Conservation (phyloP, 35 echinoderm and acorn worm genomes). For the Stichopus chloronotus region DNA sequence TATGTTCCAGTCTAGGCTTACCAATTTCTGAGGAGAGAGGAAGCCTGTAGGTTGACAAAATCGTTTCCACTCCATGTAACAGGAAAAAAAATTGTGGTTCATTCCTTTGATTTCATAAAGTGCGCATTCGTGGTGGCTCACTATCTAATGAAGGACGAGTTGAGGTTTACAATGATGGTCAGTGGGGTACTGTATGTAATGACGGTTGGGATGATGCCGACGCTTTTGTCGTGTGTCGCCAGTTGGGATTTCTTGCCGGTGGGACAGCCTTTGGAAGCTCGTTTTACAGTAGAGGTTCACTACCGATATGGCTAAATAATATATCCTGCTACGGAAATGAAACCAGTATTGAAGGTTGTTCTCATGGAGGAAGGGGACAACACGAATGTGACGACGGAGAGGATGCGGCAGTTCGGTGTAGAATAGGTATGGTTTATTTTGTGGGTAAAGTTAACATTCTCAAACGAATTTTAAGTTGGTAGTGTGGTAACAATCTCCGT, state of each 20-base stretch:
- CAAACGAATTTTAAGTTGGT: too few species aligned
- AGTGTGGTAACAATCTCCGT: too few species aligned
- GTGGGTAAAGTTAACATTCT: too few species aligned
- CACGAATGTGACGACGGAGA: background rate
- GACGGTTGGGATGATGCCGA: background rate
- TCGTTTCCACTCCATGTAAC: too few species aligned
- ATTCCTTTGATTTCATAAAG: too few species aligned
- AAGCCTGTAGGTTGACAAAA: too few species aligned
- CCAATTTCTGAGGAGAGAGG: too few species aligned
- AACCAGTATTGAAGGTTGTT: background rate
- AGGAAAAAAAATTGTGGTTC: too few species aligned
- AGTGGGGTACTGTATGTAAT: background rate
- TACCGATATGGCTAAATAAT: background rate
- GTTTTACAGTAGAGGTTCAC: background rate
- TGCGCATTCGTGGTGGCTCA: too few species aligned
- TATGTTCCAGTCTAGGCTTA: too few species aligned
- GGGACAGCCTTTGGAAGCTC: background rate
- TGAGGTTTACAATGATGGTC: background rate
- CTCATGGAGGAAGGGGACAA: background rate
- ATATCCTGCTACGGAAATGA: background rate
- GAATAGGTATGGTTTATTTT: background rate
- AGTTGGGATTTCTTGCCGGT: background rate
- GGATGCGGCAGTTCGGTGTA: background rate
- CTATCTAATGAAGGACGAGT: background rate
- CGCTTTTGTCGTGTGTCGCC: background rate